Evolutionary conservation across 2,113 vertebrate species (phyloP).

Genomic region (Felis chaus): DNA sequence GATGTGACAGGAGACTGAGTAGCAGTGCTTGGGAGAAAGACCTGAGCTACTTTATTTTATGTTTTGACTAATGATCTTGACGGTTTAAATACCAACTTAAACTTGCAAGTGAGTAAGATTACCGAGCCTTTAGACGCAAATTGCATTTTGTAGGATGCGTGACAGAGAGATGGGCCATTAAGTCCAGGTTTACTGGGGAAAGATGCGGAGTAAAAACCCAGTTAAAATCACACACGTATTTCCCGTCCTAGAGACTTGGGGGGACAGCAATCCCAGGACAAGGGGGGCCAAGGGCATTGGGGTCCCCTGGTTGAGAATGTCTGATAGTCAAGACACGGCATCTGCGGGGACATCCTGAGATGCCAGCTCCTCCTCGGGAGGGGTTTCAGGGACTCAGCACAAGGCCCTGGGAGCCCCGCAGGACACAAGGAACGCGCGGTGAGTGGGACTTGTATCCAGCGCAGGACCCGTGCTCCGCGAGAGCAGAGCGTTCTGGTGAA

Average conservation of each 20-base stretch:
- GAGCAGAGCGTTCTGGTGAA: not conserved
- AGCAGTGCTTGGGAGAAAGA: accelerated
- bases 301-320: accelerated
- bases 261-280: accelerated
- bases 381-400: accelerated
- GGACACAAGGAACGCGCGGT: accelerated
- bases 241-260: accelerated
- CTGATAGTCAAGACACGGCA: accelerated
- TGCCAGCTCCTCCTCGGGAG: accelerated
- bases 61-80: not conserved
- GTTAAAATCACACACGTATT: accelerated
- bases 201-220: no score
- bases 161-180: not conserved
- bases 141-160: accelerated
- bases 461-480: no score
- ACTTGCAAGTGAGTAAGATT: not conserved
- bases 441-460: accelerated
- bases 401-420: not conserved
- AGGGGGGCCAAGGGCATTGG: accelerated
- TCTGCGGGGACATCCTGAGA: not conserved
- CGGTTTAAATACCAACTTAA: not conserved
- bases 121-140: not conserved
- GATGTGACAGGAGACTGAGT: accelerated
- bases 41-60: accelerated
- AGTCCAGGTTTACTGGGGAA: not conserved